A percentile compares a stretch with the other conserved stretches of the same genome.
Evolutionary conservation across 53 echinoderm and acorn worm genomes (phyloP).

Genomic region (Patiria pectinifera): DNA sequence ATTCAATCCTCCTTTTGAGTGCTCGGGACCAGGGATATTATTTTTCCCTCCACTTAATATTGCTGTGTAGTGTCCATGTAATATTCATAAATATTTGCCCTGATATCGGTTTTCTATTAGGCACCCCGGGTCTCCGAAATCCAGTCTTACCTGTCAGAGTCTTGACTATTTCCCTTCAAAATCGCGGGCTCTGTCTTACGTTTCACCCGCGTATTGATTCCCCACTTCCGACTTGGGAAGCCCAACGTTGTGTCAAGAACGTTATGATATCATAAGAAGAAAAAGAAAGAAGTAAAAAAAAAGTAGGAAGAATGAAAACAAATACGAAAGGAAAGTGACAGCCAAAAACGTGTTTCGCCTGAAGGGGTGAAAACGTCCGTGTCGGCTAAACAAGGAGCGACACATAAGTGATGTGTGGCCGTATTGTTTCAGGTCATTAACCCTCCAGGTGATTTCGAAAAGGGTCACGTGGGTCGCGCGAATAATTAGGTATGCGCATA

Average conservation of each 20-base stretch:
- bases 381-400: not conserved
- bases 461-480: not conserved
- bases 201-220: constrained; percentile 35
- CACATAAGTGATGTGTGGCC: not conserved
- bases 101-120: constrained; percentile 18
- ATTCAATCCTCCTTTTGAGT: too few relatives aligned
- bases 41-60: not conserved
- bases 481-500: not conserved
- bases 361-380: not conserved
- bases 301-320: not conserved
- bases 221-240: constrained; percentile 21
- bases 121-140: not conserved
- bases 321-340: constrained; percentile 8
- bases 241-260: constrained; percentile 46
- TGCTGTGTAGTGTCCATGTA: not conserved
- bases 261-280: not conserved
- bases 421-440: constrained; percentile 32
- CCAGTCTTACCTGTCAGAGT: not conserved
- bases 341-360: constrained; percentile 1
- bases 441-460: not conserved
- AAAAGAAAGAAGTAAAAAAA: not conserved
- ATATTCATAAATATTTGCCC: constrained; percentile 35
- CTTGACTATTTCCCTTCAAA: constrained; percentile 3
- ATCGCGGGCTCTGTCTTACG: constrained; percentile 22
- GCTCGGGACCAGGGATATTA: too few relatives aligned